These are phyloP conservation scores for Myotis yumanensis DNA, from an alignment of 2,113 vertebrate genomes.

Conservation along the genomic window DNA sequence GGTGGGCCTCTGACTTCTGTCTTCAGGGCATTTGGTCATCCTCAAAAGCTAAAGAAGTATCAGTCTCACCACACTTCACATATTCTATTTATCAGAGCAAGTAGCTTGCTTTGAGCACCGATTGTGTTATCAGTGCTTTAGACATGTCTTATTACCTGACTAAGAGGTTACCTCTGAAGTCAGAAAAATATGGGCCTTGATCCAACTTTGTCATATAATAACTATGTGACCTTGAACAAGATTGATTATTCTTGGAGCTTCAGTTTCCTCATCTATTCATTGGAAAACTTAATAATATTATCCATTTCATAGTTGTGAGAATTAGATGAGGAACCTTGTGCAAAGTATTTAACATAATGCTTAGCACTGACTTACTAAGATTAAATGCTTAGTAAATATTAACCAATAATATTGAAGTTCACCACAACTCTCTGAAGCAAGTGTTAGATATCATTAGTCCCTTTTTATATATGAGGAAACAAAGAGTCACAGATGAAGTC, in stretches of 20 bases:
- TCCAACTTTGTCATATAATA: not conserved
- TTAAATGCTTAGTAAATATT: not conserved
- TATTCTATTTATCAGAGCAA: not conserved
- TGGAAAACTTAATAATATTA: not conserved
- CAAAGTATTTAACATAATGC: not conserved
- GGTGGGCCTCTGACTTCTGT: not conserved
- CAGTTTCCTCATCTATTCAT: not conserved
- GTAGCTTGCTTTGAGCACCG: not conserved
- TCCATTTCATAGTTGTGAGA: not conserved
- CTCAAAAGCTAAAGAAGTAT: not conserved
- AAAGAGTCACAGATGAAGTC: conserved; percentile 28
- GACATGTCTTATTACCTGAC: not conserved
- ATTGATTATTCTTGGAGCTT: not conserved
- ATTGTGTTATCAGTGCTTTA: not conserved
- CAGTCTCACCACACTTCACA: not conserved
- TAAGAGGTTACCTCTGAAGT: not conserved
- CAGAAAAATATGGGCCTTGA: not conserved
- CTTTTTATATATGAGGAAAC: not conserved
- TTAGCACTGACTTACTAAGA: not conserved
- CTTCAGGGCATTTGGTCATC: not conserved
- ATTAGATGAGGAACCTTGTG: not conserved
- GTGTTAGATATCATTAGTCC: not conserved
- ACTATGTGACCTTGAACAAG: not conserved
- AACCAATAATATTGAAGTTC: not conserved
- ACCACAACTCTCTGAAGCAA: not conserved